Evolutionary conservation across 2,888 invertebrate species (phyloP).

Genomic region (Agrochola lota): DNA sequence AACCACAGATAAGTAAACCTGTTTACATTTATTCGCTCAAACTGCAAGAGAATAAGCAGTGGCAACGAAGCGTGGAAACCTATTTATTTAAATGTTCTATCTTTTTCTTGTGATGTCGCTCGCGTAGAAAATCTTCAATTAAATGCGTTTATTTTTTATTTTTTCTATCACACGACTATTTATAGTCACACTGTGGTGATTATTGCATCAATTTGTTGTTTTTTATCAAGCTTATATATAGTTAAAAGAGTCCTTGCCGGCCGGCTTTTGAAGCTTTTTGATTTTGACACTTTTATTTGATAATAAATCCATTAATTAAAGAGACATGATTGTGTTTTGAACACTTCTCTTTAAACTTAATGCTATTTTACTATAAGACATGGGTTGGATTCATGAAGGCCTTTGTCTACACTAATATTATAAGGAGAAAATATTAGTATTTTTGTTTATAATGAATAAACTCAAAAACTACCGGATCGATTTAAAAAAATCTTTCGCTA

Average conservation of each 20-base stretch:
- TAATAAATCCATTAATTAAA: not conserved
- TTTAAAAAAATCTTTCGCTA: too few species aligned
- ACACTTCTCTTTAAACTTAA: not conserved
- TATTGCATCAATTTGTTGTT: constrained; percentile 2
- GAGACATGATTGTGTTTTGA: not conserved
- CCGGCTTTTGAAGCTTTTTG: not conserved
- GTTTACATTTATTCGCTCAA: constrained; percentile 4
- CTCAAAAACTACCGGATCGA: too few species aligned
- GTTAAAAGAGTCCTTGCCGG: not conserved
- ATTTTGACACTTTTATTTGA: not conserved
- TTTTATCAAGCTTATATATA: not conserved
- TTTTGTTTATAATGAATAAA: too few species aligned
- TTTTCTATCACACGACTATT: not conserved
- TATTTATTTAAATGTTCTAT: constrained; percentile 35
- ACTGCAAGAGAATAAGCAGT: constrained; percentile 15
- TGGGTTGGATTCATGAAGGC: too few species aligned
- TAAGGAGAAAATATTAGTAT: too few species aligned
- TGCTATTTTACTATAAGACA: too few species aligned
- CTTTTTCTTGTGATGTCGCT: not conserved
- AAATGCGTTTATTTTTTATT: not conserved
- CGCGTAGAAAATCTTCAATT: constrained; percentile 5
- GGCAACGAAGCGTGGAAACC: constrained; percentile 16
- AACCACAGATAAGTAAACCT: constrained; percentile 9
- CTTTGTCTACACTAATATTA: too few species aligned
- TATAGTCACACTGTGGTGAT: constrained; percentile 3